Evolutionary conservation across 2,797 vertebrate species (phyloP).

Genomic region (Notolepis coatsorum): DNA sequence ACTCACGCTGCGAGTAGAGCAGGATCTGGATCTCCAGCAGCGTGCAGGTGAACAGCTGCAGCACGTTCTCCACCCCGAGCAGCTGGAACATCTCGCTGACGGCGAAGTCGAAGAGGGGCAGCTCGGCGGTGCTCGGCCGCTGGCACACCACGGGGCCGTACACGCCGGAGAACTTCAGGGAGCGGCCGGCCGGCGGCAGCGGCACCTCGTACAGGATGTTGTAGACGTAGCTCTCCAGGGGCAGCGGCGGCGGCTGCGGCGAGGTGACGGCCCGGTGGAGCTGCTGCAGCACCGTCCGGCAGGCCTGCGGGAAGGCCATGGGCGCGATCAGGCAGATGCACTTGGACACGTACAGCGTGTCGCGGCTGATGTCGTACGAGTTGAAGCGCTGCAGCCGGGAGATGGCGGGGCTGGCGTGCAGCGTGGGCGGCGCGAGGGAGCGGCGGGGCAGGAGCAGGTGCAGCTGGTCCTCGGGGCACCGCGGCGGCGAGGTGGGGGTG

Average conservation of each 20-base stretch:
- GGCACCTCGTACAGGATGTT: slow-evolving; percentile 98
- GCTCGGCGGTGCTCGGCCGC: slow-evolving; percentile 93
- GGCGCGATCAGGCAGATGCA: slow-evolving; percentile 98
- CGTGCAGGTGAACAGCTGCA: slow-evolving; percentile 98
- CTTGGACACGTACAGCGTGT: slow-evolving; percentile 97
- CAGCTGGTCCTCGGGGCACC: slow-evolving; percentile 77
- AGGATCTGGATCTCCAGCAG: slow-evolving; percentile 98
- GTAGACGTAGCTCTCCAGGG: slow-evolving; percentile 98
- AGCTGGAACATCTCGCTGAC: slow-evolving; percentile 92
- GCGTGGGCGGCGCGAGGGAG: slow-evolving; percentile 81
- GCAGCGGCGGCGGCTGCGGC: slow-evolving; percentile 94
- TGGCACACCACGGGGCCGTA: slow-evolving; percentile 95
- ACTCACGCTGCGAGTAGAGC: slow-evolving; percentile 98
- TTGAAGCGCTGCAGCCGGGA: slow-evolving; percentile 96
- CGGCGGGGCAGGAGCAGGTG: slow-evolving; percentile 77
- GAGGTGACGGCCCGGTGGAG: slow-evolving; percentile 95
- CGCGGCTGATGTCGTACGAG: slow-evolving; percentile 97
- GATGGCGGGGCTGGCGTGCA: slow-evolving; percentile 86
- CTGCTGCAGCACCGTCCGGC: slow-evolving; percentile 92
- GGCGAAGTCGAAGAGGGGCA: slow-evolving; percentile 96
- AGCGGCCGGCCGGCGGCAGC: slow-evolving; percentile 92
- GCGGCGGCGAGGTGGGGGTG: slow-evolving; percentile 78
- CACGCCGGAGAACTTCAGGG: slow-evolving; percentile 96
- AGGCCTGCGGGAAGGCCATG: slow-evolving; percentile 96
- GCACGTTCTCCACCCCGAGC: slow-evolving; percentile 95